Percentiles rank a stretch among this genome's conserved stretches.
phyloP scores from a whole-genome alignment of 2,888 invertebrate species.

The Hyles lineata region DNA sequence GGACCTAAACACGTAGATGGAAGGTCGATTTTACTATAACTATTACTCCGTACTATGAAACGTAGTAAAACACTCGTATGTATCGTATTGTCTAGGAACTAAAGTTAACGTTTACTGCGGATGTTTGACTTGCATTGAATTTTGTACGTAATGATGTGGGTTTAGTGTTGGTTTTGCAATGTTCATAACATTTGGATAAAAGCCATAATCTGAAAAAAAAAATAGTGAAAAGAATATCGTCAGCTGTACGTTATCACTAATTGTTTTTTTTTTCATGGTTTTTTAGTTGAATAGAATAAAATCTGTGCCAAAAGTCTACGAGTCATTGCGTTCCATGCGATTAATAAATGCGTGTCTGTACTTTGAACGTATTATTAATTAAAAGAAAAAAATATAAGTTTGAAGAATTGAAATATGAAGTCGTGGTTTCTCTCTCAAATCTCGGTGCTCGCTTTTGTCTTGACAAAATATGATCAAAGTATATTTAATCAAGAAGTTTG shows the following conservation, averaged over 20 bases:
- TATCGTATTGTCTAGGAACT: conserved; percentile 7
- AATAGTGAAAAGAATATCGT: conserved; percentile 31
- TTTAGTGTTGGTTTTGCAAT: too few species aligned
- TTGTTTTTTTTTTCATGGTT: not conserved
- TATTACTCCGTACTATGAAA: not conserved
- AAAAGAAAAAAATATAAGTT: not conserved
- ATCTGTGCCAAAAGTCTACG: conserved; percentile 12
- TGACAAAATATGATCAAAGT: too few species aligned
- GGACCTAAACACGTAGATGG: not conserved
- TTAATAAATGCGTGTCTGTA: not conserved
- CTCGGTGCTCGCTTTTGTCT: too few species aligned
- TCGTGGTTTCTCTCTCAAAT: too few species aligned
- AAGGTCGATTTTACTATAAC: not conserved
- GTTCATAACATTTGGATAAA: not conserved
- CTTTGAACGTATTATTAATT: not conserved
- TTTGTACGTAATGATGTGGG: too few species aligned
- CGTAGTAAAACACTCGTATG: conserved; percentile 17
- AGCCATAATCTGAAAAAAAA: conserved; percentile 9
- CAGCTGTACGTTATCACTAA: conserved; percentile 43
- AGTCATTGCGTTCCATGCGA: not conserved
- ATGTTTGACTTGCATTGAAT: not conserved
- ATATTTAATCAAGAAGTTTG: too few species aligned
- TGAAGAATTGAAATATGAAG: too few species aligned
- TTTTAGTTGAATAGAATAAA: conserved; percentile 10
- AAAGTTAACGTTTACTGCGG: not conserved